These are phyloP conservation scores for Autographa gamma DNA, from an alignment of 2,888 invertebrate genomes.

Conservation along the genomic window DNA sequence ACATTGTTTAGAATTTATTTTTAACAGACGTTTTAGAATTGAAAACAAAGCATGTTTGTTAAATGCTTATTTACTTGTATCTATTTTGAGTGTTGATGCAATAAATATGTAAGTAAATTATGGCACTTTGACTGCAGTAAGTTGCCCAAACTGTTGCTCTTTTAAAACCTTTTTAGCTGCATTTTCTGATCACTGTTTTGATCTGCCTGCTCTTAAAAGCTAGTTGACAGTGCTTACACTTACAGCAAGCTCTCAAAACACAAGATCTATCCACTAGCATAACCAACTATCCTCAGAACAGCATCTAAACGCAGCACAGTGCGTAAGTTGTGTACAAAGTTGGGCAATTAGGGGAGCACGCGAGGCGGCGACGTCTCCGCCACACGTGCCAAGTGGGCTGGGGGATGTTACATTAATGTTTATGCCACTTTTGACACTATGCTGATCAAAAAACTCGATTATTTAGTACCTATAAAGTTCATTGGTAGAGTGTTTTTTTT, in stretches of 20 bases:
- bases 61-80: background rate
- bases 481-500: background rate
- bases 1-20: constrained; percentile 6
- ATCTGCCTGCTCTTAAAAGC: no score
- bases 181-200: no score
- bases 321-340: constrained; percentile 60
- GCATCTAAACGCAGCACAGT: constrained; percentile 56
- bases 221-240: no score
- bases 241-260: background rate
- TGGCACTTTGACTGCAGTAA: no score
- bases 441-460: constrained; percentile 23
- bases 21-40: background rate
- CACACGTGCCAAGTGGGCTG: constrained; percentile 64
- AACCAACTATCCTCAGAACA: constrained; percentile 16
- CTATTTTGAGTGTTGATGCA: background rate
- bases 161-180: no score
- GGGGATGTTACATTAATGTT: constrained; percentile 72
- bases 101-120: background rate
- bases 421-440: constrained; percentile 61
- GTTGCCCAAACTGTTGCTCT: no score
- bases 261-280: background rate
- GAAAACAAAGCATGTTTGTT: constrained; percentile 5
- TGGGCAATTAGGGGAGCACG: constrained; percentile 81
- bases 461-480: background rate
- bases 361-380: constrained; percentile 83